Evolutionary conservation across 2,888 invertebrate genomes (phyloP), one percentile per base, ranked within the genome.

Genomic region (Proisotoma minuta): DNA sequence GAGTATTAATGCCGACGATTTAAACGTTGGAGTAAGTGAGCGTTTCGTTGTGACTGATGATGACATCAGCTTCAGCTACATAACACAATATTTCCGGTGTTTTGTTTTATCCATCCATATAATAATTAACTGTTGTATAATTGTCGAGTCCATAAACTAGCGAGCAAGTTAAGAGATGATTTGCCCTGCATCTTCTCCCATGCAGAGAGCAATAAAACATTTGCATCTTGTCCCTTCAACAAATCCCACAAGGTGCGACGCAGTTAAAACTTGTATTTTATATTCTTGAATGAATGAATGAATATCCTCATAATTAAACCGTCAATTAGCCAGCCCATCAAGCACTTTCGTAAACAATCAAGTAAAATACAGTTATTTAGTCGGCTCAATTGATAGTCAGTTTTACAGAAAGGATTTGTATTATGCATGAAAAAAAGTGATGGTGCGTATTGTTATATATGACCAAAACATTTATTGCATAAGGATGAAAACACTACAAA

Each of bases 101-200:
- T 43, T 43, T 43, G 43, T n/a, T 43, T 43, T 43, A 15, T 34
- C n/a, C 34, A 34, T 34, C 34, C 18, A 43, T 43, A 5, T 43
- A 12, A 20, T 43, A 43, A 43, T 43, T 43, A 43, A n/a, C 18
- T 43, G 43, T 43, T 43, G 43, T 43, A 43, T 43, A 43, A 43
- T 43, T 20, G 20, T 43, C 43, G 18, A 43, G 43, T 43, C 43
- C 43, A 43, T 43, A 43, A 43, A 43, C 43, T 12, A 18, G 15
- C n/a, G n/a, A n/a, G n/a, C n/a, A n/a, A n/a, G n/a, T n/a, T n/a
- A n/a, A n/a, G n/a, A n/a, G n/a, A n/a, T n/a, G n/a, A n/a, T n/a
- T n/a, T n/a, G n/a, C n/a, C n/a, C n/a, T n/a, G n/a, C n/a, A n/a
- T n/a, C n/a, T n/a, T n/a, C 43, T 43, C 18, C 20, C 5, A 12